These are phyloP conservation scores for Tenthredo livida DNA, from an alignment of 2,888 invertebrate species.

Conservation along the genomic window DNA sequence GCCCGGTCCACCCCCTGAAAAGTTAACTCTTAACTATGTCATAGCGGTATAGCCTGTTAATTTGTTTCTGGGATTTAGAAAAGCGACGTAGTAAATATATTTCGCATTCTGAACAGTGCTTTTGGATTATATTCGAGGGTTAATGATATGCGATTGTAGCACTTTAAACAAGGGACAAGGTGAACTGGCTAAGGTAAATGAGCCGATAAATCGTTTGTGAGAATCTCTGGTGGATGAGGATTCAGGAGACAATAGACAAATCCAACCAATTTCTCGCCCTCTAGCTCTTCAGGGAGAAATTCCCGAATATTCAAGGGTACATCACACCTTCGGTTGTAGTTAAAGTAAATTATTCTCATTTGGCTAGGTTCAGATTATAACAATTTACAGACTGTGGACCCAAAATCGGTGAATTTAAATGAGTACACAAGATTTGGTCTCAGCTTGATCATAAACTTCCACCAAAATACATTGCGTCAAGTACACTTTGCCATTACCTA, in stretches of 20 bases:
- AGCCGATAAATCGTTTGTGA: conserved; percentile 12
- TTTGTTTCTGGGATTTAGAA: neutral
- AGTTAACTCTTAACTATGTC: neutral
- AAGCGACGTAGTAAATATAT: neutral
- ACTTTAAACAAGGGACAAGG: neutral
- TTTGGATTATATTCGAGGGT: neutral
- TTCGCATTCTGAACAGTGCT: neutral
- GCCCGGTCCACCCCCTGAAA: neutral
- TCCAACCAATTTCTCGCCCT: conserved; percentile 2
- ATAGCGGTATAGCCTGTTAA: neutral
- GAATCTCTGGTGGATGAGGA: neutral
- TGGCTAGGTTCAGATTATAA: neutral
- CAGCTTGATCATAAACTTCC: neutral
- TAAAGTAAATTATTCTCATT: conserved; percentile 20
- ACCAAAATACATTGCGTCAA: neutral
- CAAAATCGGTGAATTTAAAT: neutral
- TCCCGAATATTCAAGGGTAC: neutral
- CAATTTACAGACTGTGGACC: neutral
- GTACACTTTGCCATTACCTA: neutral
- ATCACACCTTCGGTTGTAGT: conserved; percentile 4
- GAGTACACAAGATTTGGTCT: neutral
- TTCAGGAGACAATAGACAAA: conserved; percentile 8
- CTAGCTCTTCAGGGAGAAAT: neutral
- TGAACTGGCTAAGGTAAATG: neutral
- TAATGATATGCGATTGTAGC: conserved; percentile 7